Evolutionary conservation across 2,113 vertebrate genomes (phyloP).

Genomic region (Ellobius talpinus): DNA sequence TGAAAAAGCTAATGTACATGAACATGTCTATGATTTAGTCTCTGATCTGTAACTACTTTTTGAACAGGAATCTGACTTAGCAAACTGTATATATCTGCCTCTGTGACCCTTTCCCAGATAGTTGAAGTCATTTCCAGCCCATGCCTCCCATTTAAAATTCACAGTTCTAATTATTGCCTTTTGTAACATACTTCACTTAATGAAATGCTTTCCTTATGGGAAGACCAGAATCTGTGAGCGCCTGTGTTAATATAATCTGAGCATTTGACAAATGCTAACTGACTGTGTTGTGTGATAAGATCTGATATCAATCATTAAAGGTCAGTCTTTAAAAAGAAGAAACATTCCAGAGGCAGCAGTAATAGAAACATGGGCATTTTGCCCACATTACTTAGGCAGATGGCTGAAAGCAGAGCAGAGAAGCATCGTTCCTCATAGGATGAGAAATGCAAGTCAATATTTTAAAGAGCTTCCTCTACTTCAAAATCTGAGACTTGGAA

Average conservation of each 20-base stretch:
- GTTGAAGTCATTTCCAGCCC: neutral
- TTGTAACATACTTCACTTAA: neutral
- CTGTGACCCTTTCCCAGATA: neutral
- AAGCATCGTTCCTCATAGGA: neutral
- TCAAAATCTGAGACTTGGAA: neutral
- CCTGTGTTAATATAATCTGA: neutral
- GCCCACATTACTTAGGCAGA: neutral
- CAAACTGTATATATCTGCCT: neutral
- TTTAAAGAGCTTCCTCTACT: neutral
- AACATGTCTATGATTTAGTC: neutral
- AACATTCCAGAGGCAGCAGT: neutral
- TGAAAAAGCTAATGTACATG: neutral
- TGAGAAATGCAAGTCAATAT: neutral
- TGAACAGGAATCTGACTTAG: neutral
- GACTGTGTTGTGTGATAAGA: neutral
- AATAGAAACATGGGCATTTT: neutral
- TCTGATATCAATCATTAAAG: neutral
- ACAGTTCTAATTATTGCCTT: slow-evolving; percentile 48
- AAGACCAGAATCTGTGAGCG: neutral
- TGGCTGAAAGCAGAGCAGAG: neutral
- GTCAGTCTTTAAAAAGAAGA: neutral
- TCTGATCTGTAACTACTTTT: neutral
- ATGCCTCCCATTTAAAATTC: neutral
- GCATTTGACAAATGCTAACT: neutral
- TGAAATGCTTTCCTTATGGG: neutral